Base-by-base conservation (phyloP, 2,113 vertebrate genomes). In the Brienomyrus longianalis region DNA sequence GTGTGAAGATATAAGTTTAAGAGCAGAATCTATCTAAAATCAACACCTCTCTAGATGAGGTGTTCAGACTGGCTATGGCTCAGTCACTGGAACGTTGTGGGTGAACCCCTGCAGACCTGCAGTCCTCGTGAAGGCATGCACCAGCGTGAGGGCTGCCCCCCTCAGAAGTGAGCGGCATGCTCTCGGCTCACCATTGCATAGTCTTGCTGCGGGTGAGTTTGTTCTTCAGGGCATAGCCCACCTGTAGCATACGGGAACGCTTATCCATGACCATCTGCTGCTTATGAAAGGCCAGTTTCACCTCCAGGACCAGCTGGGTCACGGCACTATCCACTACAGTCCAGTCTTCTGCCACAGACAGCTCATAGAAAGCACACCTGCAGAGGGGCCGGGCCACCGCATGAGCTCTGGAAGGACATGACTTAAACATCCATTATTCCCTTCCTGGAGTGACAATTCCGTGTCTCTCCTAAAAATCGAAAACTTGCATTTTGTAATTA, bases 131-230 rank as follows among this genome's bases (percentile, higher is more conserved):
- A 4, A 70, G 62, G 62, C 27, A 8, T 70, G 62, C 62, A 31
- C 8, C n/a, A 31, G 62, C 62, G 1, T 70, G 62, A 70, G 62
- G 62, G 62, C 62, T 31, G 10, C n/a, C n/a, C n/a, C 11, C 27
- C 66, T 74, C 66, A 74, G 27, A 74, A 31, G 66, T 74, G n/a
- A 35, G 66, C 10, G 10, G 11, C 27, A 5, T 31, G 45, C 4
- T 43, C 31, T 17, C 15, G 19, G 45, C 80, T 93, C 88, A 94
- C 93, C 93, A 94, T 88, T 93, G 93, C 93, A 92, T 92, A 91
- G 93, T 94, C 90, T 92, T 94, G 87, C 93, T 94, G 89, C 93
- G 91, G 8, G 91, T 93, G 19, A 94, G 92, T 84, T 91, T 92
- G 90, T 90, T 93, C 90, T 86, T 92, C 52, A 94, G 90, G 0